Percentiles rank a stretch among this genome's conserved stretches.
Conservation (phyloP, 2,797 vertebrate genomes). For the Bucorvus abyssinicus region DNA sequence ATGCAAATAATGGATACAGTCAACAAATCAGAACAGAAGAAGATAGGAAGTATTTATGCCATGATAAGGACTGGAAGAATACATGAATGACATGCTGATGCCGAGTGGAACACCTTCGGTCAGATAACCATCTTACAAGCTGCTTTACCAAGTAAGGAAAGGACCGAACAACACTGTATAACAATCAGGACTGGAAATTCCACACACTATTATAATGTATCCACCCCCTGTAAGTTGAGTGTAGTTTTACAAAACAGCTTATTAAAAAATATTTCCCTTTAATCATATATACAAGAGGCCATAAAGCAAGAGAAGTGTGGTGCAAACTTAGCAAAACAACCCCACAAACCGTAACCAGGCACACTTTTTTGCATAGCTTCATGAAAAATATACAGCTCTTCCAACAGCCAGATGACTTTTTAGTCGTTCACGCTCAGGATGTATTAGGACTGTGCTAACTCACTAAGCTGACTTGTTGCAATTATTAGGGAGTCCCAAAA, state of each 20-base stretch:
- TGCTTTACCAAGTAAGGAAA: constrained; percentile 13
- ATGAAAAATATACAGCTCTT: constrained; percentile 11
- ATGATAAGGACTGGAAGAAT: background rate
- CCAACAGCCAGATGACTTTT: background rate
- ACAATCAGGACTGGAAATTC: background rate
- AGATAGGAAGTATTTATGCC: background rate
- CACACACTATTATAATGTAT: background rate
- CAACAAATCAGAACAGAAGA: background rate
- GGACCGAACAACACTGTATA: background rate
- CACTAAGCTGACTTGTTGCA: background rate
- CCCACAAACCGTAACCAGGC: background rate
- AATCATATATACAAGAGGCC: background rate
- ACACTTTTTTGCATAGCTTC: background rate
- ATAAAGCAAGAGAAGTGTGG: background rate
- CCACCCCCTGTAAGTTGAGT: background rate
- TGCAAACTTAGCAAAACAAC: background rate
- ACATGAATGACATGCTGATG: background rate
- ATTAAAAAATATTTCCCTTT: constrained; percentile 10
- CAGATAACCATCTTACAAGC: background rate
- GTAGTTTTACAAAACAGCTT: background rate
- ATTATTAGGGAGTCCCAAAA: background rate
- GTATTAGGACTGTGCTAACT: background rate
- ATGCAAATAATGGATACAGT: background rate
- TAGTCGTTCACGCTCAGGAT: constrained; percentile 21
- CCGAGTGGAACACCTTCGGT: background rate